phyloP scores from a whole-genome alignment of 2,113 vertebrate genomes.

The Bubo blakistoni region DNA sequence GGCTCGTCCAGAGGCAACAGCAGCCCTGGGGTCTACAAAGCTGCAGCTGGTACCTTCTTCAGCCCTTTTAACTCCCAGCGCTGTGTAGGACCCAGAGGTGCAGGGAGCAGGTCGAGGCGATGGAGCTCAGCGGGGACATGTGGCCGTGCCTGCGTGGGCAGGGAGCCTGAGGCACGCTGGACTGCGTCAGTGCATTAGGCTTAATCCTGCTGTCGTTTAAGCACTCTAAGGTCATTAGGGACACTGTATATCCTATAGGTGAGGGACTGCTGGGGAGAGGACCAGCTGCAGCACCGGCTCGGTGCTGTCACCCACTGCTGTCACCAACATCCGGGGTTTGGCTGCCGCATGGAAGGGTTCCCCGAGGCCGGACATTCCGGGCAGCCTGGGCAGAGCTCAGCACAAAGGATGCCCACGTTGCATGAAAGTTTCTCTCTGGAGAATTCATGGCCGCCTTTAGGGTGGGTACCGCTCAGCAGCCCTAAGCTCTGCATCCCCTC shows the following conservation, averaged over 20 bases:
- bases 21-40: not conserved
- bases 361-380: rapidly evolving
- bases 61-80: not conserved
- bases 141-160: not conserved
- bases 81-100: rapidly evolving
- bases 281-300: not conserved
- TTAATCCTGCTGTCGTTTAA: not conserved
- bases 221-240: not conserved
- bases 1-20: not conserved
- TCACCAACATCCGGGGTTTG: rapidly evolving
- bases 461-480: not conserved
- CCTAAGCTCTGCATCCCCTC: too few species aligned
- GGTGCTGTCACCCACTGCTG: not conserved
- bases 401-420: too few species aligned
- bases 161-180: not conserved
- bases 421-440: not conserved
- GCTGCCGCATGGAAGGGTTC: rapidly evolving
- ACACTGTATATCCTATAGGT: rapidly evolving
- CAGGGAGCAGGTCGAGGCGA: rapidly evolving
- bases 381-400: not conserved
- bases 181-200: too few species aligned
- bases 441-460: not conserved
- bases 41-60: not conserved
- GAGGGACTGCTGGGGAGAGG: not conserved
- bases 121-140: not conserved